Base-by-base conservation (phyloP, 2,797 vertebrate species). In the Gobionotothen gibberifrons region DNA sequence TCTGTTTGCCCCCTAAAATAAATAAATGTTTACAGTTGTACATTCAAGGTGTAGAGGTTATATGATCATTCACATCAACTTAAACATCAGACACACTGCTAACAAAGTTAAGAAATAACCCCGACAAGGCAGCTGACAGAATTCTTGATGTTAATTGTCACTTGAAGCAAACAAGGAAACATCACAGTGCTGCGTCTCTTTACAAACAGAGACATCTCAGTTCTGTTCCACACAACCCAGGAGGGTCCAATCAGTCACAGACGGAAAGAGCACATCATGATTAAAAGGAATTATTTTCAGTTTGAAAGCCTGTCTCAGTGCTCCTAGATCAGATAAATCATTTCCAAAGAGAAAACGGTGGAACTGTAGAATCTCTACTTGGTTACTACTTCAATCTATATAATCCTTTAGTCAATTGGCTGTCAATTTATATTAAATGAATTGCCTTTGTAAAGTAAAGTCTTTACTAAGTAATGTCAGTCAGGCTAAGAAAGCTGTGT, bases 11-110 rank as follows among this genome's bases (percentile, higher is more conserved):
- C 9, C 5, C 2, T 32, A 55, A 69, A 72, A 79, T 29, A 63
- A 71, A 79, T 76, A 1, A 56, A 21, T 22, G 58, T 60, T 66
- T 59, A 46, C 53, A 22, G 70, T 29, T 17, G 64, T 79, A 74
- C 61, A 46, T 55, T 21, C 16, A 5, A 21, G 17, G 29, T 54
- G 39, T 10, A 4, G 19, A 32, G 17, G 36, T 72, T 12, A 42
- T 49, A 56, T 61, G 66, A 79, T 85, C 57, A 39, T 44, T 81
- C 65, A 72, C 26, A 15, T 55, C 29, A 54, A 54, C 65, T 64
- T 52, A 72, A 48, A 75, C 48, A 62, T 49, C 63, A 59, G 26
- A 70, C 43, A 56, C 55, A 9, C 13, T 13, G 29, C 46, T 48
- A 39, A 79, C 68, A 48, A 36, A 73, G 60, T 61, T n/a, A 32